A percentile compares a stretch with the other conserved stretches of the same genome.
These are phyloP conservation scores for Drosophila orosa DNA, from an alignment of 1,140 invertebrate species.

Conservation along the genomic window DNA sequence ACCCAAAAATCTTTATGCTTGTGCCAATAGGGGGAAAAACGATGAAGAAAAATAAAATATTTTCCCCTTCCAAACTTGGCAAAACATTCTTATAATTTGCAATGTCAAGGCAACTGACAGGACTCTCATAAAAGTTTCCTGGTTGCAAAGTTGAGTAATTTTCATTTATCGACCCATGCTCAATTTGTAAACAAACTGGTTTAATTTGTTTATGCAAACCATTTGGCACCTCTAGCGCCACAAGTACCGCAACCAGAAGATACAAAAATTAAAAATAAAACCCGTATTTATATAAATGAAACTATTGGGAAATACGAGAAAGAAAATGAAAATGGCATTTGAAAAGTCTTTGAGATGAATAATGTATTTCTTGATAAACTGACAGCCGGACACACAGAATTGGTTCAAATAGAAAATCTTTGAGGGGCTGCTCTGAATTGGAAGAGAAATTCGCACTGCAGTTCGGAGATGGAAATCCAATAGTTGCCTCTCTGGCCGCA, in stretches of 20 bases:
- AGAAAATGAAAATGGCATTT: conserved; percentile 13
- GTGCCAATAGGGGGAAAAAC: neutral
- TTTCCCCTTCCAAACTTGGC: conserved; percentile 1
- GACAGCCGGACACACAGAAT: conserved; percentile 19
- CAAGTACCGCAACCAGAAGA: conserved; percentile 15
- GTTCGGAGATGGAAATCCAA: conserved; percentile 9
- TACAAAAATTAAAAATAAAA: conserved; percentile 14
- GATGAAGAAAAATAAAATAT: neutral
- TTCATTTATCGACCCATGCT: neutral
- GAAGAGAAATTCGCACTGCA: neutral
- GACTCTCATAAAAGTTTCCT: neutral
- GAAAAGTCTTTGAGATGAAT: conserved; percentile 32
- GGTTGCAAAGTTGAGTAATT: neutral
- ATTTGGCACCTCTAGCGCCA: conserved; percentile 37
- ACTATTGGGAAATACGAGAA: conserved; percentile 29
- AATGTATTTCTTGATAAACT: conserved; percentile 44
- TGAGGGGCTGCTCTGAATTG: neutral
- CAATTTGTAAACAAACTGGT: conserved; percentile 9
- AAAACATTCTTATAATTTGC: neutral
- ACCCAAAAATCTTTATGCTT: neutral
- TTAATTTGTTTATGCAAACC: conserved; percentile 35
- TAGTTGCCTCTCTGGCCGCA: neutral
- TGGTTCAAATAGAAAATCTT: conserved; percentile 3
- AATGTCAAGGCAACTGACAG: conserved; percentile 6
- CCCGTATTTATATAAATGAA: conserved; percentile 17